Evolutionary conservation across 2,797 vertebrate genomes (phyloP), one percentile per base, ranked within the genome.

Genomic region (Buphagus erythrorhynchus): DNA sequence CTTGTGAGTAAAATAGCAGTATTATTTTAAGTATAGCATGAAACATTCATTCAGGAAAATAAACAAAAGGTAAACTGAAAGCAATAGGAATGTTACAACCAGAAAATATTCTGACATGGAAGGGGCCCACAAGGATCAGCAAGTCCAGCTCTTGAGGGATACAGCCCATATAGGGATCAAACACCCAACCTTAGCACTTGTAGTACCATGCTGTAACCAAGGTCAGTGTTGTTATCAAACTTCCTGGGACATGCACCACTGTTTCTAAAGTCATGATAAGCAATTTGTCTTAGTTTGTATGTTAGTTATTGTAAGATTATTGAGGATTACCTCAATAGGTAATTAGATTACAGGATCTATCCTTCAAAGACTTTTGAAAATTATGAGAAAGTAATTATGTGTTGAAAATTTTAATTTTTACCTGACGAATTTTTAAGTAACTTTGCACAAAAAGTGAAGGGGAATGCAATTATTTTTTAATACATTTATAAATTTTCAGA

Each of bases 1-100:
- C 13, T 43, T 74, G 12, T n/a, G 2, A 14, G 3, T 45, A 66
- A 90, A 88, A 33, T 35, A 84, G 17, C 9, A 9, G 3, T 22
- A 19, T 24, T 42, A 17, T 57, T 76, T 42, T 38, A 79, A 61
- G 14, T 48, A 65, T 9, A 10, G 2, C 2, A 43, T 28, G 49
- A 86, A 69, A 35, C 0, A 21, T 35, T 58, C 1, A 18, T 46
- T 42, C 36, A 63, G 6, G 3, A 63, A 83, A 86, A 69, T 17
- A 67, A 73, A 49, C 11, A 62, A 63, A 71, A 81, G 9, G 3
- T 4, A 63, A 84, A 63, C 1, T 2, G 59, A 59, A 66, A 42
- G 0, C 4, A 35, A n/a, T 3, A 77, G 0, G 8, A 83, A 36
- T 22, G 5, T 24, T 51, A 38, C 8, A 36, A 16, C 18, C 17